A percentile compares a stretch with the other conserved stretches of the same genome.
Conservation (phyloP, 2,113 vertebrate genomes). For the Thamnophis sirtalis region DNA sequence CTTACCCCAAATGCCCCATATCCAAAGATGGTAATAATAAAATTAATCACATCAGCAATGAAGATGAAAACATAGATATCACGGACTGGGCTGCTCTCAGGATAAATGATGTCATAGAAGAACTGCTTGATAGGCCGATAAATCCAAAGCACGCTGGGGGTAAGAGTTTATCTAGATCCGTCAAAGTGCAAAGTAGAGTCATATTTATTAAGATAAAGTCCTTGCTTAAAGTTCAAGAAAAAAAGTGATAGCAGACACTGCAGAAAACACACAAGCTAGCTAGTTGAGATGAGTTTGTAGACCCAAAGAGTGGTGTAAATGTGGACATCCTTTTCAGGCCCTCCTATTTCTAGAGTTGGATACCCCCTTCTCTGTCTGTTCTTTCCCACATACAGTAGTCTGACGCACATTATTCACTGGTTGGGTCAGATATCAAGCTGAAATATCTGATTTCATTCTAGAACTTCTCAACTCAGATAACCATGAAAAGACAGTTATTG, state of each 20-base stretch:
- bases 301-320: neutral
- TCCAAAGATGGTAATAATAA: constrained; percentile 73
- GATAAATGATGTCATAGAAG: constrained; percentile 77
- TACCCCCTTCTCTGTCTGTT: neutral
- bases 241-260: neutral
- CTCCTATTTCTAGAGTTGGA: neutral
- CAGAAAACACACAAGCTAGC: neutral
- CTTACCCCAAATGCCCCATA: constrained; percentile 77
- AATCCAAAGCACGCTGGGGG: constrained; percentile 64
- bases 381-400: neutral
- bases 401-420: neutral
- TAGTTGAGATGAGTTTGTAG: neutral
- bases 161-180: neutral
- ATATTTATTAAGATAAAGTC: neutral
- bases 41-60: constrained; percentile 72
- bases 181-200: neutral
- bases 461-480: neutral
- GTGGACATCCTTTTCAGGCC: neutral
- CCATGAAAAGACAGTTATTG: neutral
- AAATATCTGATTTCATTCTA: neutral
- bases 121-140: constrained; percentile 72
- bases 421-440: neutral
- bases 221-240: neutral
- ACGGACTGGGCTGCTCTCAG: constrained; percentile 70
- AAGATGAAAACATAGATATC: constrained; percentile 72